A percentile compares a stretch with the other conserved stretches of the same genome.
phyloP scores from a whole-genome alignment of 1,140 invertebrate species.

The Heliothis subflexa region DNA sequence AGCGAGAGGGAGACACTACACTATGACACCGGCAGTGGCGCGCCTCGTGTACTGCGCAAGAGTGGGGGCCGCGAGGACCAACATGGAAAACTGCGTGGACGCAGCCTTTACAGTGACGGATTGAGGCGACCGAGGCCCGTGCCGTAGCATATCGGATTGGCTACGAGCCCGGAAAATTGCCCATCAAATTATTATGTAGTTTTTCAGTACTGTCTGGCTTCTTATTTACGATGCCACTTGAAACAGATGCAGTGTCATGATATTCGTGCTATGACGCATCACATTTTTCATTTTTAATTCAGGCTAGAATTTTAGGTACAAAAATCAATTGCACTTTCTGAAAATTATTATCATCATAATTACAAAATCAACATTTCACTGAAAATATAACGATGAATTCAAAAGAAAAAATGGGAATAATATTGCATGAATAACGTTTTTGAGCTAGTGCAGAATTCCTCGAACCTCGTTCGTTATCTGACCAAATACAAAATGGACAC shows the following conservation, averaged over 20 bases:
- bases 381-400: too few relatives aligned
- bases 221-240: too few relatives aligned
- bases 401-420: too few relatives aligned
- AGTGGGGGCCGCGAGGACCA: slow-evolving; percentile 70
- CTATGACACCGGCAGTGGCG: slow-evolving; percentile 66
- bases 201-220: background rate
- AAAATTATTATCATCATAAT: too few relatives aligned
- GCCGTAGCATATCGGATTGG: background rate
- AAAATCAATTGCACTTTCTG: too few relatives aligned
- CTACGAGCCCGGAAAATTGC: slow-evolving; percentile 21
- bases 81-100: slow-evolving; percentile 70
- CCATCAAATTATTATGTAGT: background rate
- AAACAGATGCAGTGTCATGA: too few relatives aligned
- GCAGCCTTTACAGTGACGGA: slow-evolving; percentile 59
- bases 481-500: background rate
- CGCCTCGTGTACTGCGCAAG: slow-evolving; percentile 63
- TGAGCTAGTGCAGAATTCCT: too few relatives aligned
- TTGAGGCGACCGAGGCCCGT: background rate
- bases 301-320: too few relatives aligned
- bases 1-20: slow-evolving; percentile 67
- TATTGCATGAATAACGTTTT: background rate
- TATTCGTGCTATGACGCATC: too few relatives aligned
- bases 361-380: too few relatives aligned
- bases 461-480: background rate
- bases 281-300: too few relatives aligned